Conservation (phyloP, 2,888 invertebrate genomes). For the Xestoiulus laeticollis region DNA sequence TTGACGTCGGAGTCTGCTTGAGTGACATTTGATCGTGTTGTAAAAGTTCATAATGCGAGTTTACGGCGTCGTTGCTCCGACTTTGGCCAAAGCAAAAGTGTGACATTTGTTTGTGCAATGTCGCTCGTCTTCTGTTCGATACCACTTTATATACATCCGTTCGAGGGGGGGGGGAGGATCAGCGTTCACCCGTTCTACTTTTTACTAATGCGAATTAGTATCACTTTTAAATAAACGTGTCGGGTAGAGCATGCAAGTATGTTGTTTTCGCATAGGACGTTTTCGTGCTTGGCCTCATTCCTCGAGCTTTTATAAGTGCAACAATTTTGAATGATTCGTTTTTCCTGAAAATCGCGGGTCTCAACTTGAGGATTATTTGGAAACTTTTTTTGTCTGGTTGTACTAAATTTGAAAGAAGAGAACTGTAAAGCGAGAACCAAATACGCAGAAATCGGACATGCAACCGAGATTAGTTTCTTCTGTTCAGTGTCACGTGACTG, state of each 20-base stretch:
- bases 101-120: background rate
- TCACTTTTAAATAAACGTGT: background rate
- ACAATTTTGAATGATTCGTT: too few species aligned
- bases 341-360: too few species aligned
- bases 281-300: too few species aligned
- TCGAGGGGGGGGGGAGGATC: background rate
- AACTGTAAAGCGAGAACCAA: too few species aligned
- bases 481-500: too few species aligned
- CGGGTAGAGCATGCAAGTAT: background rate
- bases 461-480: too few species aligned
- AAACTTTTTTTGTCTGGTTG: too few species aligned
- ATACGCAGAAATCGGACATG: too few species aligned
- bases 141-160: background rate
- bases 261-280: too few species aligned
- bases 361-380: too few species aligned
- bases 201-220: conserved; percentile 31
- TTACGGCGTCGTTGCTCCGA: background rate
- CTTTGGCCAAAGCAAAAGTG: background rate
- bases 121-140: conserved; percentile 21
- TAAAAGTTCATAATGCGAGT: background rate
- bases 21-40: background rate
- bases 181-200: background rate
- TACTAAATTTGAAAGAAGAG: too few species aligned
- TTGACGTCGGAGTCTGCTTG: background rate
- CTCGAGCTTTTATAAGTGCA: too few species aligned